Evolutionary conservation across 2,113 vertebrate species (phyloP).

Genomic region (Nothoprocta perdicaria): DNA sequence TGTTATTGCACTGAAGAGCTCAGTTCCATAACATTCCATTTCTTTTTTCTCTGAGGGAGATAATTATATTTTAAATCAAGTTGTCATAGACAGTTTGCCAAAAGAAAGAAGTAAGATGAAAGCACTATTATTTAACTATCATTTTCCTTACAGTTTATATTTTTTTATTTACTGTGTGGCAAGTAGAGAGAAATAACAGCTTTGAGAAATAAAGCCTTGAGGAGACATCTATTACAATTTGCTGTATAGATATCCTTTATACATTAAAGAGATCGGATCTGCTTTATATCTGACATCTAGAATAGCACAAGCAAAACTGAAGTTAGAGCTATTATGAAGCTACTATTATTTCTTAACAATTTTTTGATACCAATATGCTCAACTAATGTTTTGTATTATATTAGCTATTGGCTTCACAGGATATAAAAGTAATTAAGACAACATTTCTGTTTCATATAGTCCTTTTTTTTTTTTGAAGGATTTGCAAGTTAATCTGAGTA

Average conservation of each 20-base stretch:
- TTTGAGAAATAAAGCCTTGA: neutral
- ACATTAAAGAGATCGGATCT: neutral
- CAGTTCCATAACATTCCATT: neutral
- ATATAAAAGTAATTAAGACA: neutral
- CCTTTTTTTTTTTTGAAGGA: neutral
- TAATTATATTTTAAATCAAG: neutral
- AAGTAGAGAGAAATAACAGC: neutral
- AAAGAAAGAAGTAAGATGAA: neutral
- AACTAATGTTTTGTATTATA: neutral
- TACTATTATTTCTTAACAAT: neutral
- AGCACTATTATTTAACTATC: neutral
- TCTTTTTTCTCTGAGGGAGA: neutral
- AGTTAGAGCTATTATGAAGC: neutral
- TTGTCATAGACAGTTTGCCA: neutral
- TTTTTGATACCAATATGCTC: neutral
- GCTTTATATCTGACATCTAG: neutral
- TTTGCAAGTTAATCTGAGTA: neutral
- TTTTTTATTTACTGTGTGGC: neutral
- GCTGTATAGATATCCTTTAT: neutral
- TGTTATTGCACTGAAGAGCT: neutral
- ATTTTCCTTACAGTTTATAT: neutral
- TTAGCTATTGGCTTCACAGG: neutral
- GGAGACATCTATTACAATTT: neutral
- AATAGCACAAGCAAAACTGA: neutral
- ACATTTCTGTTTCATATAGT: neutral